A percentile compares a stretch with the other conserved stretches of the same genome.
Evolutionary conservation across 2,888 invertebrate species (phyloP).

Genomic region (Drosophila algonquin): DNA sequence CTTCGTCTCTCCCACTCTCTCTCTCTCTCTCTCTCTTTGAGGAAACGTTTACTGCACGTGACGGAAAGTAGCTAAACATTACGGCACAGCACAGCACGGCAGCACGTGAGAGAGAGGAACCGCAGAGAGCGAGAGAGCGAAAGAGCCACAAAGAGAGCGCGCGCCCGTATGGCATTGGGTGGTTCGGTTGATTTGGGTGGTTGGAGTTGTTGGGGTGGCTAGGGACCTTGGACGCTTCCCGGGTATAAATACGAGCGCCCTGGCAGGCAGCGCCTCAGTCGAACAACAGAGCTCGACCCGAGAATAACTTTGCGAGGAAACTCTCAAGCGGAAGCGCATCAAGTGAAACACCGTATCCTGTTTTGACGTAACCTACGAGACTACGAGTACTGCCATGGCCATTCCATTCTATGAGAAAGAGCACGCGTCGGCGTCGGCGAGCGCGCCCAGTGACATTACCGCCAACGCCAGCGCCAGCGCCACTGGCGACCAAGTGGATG

Average conservation of each 20-base stretch:
- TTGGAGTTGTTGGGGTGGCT: constrained; percentile 48
- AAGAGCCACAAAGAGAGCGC: constrained; percentile 15
- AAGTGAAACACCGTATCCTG: constrained; percentile 5
- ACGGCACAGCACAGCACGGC: constrained; percentile 52
- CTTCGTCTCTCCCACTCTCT: not conserved
- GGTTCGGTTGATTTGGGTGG: constrained; percentile 47
- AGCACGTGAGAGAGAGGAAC: constrained; percentile 20
- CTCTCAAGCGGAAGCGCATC: constrained; percentile 4
- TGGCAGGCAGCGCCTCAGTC: constrained; percentile 63
- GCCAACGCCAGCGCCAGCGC: constrained; percentile 3
- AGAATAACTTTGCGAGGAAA: constrained; percentile 34
- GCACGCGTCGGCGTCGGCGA: constrained; percentile 43
- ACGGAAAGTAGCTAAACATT: constrained; percentile 70
- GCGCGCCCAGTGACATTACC: constrained; percentile 47
- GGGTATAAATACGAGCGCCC: constrained; percentile 68
- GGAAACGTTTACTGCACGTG: constrained; percentile 67
- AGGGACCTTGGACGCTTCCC: constrained; percentile 63
- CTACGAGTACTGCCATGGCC: constrained; percentile 67
- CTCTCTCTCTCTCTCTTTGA: constrained; percentile 13
- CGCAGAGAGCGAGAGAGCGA: constrained; percentile 17
- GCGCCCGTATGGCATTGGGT: constrained; percentile 26
- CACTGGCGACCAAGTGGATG: constrained; percentile 77
- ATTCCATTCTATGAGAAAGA: constrained; percentile 82
- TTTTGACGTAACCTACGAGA: constrained; percentile 44
- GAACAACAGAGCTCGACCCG: constrained; percentile 49